phyloP scores from a whole-genome alignment of 2,113 vertebrate genomes.

The Cyanoderma ruficeps region DNA sequence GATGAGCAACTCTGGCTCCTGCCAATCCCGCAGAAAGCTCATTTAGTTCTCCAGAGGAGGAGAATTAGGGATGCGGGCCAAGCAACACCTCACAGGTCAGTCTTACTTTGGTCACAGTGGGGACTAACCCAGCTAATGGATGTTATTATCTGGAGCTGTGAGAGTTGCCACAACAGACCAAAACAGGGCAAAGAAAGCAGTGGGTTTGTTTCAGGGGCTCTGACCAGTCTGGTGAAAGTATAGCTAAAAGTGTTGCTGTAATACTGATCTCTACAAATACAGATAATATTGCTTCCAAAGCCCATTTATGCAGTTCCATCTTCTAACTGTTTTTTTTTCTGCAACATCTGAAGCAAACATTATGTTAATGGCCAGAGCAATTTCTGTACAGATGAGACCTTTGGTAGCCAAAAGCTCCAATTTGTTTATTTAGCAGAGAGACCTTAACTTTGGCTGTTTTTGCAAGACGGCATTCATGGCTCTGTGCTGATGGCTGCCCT shows the following conservation, averaged over 20 bases:
- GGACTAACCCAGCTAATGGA: fast-evolving
- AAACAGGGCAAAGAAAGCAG: not conserved
- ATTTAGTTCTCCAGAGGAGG: not conserved
- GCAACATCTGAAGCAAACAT: not conserved
- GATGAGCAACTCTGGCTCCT: not conserved
- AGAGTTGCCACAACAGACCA: not conserved
- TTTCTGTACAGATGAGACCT: not conserved
- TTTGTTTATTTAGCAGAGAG: not conserved
- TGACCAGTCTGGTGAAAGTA: not conserved
- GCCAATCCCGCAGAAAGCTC: not conserved
- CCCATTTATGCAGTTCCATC: not conserved
- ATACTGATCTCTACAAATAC: not conserved
- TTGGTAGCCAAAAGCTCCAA: not conserved
- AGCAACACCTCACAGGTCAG: not conserved
- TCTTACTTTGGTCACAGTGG: not conserved
- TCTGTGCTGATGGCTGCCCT: not conserved
- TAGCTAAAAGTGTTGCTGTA: not conserved
- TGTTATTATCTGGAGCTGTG: not conserved
- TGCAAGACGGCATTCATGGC: not conserved
- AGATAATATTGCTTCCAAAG: not conserved
- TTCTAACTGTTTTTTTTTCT: not conserved
- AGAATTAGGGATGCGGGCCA: not conserved
- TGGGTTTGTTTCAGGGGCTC: not conserved
- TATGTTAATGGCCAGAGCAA: not conserved
- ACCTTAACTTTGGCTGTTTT: not conserved